Conservation (phyloP, 2,113 vertebrate species). For the Cnemophilus loriae region DNA sequence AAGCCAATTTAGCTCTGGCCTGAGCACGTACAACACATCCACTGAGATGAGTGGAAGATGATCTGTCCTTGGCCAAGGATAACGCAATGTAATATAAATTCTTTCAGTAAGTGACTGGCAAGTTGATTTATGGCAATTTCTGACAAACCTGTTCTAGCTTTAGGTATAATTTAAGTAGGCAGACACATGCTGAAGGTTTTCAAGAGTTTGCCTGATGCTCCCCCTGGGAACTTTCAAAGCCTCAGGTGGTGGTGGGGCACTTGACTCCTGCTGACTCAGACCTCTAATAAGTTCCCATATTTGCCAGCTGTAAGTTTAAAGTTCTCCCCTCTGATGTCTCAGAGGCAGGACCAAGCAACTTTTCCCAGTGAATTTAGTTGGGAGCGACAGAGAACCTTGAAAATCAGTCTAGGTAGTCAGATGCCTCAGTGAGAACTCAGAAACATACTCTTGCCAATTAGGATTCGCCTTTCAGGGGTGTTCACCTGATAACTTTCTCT, state of each 20-base stretch:
- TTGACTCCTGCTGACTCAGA: not conserved
- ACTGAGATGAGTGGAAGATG: not conserved
- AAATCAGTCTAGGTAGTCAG: not conserved
- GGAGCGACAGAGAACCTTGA: not conserved
- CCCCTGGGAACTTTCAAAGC: not conserved
- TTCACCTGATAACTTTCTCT: not conserved
- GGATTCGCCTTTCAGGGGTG: not conserved
- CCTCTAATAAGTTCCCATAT: not conserved
- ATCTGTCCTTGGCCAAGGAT: not conserved
- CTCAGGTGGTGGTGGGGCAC: fast-evolving
- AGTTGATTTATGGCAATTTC: not conserved
- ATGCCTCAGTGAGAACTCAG: not conserved
- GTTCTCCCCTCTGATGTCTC: not conserved
- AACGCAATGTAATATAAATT: fast-evolving
- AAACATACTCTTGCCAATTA: not conserved
- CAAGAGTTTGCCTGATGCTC: not conserved
- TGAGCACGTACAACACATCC: not conserved
- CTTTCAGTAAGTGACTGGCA: not conserved
- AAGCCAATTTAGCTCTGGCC: not conserved
- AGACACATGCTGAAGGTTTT: not conserved
- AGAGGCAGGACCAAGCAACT: not conserved
- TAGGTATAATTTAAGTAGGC: not conserved
- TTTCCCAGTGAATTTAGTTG: not conserved
- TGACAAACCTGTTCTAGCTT: not conserved
- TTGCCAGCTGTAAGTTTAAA: not conserved